These are phyloP conservation scores for Bubalus kerabau DNA, from an alignment of 2,113 vertebrate genomes.

Conservation along the genomic window DNA sequence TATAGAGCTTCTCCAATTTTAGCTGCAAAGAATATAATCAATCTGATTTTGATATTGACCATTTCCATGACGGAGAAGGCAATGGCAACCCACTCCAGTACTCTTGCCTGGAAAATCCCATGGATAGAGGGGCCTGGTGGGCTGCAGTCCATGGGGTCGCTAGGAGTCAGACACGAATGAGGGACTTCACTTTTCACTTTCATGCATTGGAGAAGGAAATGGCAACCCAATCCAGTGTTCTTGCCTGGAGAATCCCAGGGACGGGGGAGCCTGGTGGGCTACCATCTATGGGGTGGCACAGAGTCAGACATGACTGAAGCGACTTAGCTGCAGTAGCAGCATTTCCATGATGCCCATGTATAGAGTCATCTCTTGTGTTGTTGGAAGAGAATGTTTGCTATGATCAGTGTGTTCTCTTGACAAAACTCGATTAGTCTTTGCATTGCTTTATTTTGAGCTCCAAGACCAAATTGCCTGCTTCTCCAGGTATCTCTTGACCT, in stretches of 20 bases:
- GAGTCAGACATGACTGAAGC: no score
- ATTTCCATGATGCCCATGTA: background rate
- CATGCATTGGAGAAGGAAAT: no score
- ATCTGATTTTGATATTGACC: background rate
- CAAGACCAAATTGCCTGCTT: background rate
- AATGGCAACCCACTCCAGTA: no score
- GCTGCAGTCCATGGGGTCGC: no score
- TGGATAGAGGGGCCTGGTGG: no score
- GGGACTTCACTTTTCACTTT: no score
- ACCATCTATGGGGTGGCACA: no score
- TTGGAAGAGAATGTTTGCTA: background rate
- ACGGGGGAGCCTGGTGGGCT: no score
- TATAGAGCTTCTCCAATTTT: background rate
- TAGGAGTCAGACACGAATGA: no score
- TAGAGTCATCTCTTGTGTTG: background rate
- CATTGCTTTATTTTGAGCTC: background rate
- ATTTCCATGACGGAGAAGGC: background rate
- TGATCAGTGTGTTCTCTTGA: background rate
- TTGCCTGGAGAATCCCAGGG: no score
- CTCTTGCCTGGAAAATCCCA: no score
- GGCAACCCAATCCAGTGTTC: no score
- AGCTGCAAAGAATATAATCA: background rate
- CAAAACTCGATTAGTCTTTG: background rate
- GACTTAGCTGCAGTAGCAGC: background rate
- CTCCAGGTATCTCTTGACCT: background rate